A percentile compares a stretch with the other conserved stretches of the same genome.
These are phyloP conservation scores for Priocnemis perturbator DNA, from an alignment of 2,888 invertebrate species.

Conservation along the genomic window DNA sequence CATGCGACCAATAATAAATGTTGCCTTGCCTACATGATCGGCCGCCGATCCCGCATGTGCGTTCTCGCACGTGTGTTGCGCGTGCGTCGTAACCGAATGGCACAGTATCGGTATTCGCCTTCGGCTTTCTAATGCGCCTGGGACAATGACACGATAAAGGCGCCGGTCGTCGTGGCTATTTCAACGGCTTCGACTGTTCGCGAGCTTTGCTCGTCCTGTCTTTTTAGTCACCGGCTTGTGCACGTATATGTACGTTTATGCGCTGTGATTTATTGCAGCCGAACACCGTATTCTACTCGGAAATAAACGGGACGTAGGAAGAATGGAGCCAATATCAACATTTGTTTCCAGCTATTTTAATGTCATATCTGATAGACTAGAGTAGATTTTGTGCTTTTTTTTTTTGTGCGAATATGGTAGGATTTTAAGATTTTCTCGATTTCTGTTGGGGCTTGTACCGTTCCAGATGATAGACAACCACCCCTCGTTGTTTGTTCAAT, in stretches of 20 bases:
- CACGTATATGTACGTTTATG: too few species aligned
- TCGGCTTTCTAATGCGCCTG: conserved; percentile 62
- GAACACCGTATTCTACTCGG: neutral
- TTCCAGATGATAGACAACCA: too few species aligned
- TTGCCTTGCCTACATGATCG: conserved; percentile 48
- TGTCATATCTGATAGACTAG: too few species aligned
- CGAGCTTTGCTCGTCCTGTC: too few species aligned
- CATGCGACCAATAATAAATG: conserved; percentile 58
- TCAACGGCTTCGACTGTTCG: neutral
- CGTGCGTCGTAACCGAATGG: conserved; percentile 28
- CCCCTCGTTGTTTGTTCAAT: too few species aligned
- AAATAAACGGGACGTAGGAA: neutral
- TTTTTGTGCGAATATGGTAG: too few species aligned
- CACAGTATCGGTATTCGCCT: conserved; percentile 51
- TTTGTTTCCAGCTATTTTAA: too few species aligned
- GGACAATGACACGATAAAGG: conserved; percentile 59
- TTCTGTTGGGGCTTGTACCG: too few species aligned
- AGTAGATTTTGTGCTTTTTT: too few species aligned
- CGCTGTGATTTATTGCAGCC: neutral
- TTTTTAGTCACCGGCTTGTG: too few species aligned
- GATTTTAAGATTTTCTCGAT: too few species aligned
- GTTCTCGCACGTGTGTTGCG: conserved; percentile 25
- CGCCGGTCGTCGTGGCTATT: conserved; percentile 33
- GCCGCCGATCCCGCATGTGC: conserved; percentile 24
- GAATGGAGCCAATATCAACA: neutral